These are phyloP conservation scores for Parazoanthus atlanticus DNA, from an alignment of 92 coral and sea anemone species.

Conservation along the genomic window DNA sequence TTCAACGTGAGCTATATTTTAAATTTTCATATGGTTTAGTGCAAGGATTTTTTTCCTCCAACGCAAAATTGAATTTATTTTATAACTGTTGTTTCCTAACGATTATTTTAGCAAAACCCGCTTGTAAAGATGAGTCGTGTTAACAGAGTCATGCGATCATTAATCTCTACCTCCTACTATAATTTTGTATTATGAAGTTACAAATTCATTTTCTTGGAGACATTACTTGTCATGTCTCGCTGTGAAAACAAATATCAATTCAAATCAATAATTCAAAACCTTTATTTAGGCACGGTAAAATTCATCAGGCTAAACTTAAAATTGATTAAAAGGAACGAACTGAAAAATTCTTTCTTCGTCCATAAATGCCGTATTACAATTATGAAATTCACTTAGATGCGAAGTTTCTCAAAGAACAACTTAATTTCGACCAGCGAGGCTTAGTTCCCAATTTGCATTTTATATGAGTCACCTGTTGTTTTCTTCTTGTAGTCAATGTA, in stretches of 20 bases:
- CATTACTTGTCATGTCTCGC: background rate
- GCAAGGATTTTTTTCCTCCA: background rate
- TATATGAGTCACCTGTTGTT: background rate
- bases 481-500: background rate
- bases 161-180: too few relatives aligned
- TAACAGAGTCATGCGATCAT: background rate
- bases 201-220: background rate
- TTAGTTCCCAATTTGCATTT: background rate
- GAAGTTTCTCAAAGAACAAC: too few relatives aligned
- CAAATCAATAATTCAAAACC: background rate
- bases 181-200: constrained; percentile 9
- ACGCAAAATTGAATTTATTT: too few relatives aligned
- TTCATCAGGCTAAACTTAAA: too few relatives aligned
- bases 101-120: too few relatives aligned
- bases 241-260: background rate
- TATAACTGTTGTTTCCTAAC: background rate
- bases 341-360: background rate
- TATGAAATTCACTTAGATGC: too few relatives aligned
- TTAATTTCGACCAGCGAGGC: background rate
- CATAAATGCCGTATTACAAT: too few relatives aligned
- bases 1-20: background rate
- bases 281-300: too few relatives aligned
- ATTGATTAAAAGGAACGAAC: background rate
- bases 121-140: background rate
- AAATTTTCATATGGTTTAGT: background rate